These are phyloP conservation scores for Cottus gobio DNA, from an alignment of 2,113 vertebrate species.

Conservation along the genomic window DNA sequence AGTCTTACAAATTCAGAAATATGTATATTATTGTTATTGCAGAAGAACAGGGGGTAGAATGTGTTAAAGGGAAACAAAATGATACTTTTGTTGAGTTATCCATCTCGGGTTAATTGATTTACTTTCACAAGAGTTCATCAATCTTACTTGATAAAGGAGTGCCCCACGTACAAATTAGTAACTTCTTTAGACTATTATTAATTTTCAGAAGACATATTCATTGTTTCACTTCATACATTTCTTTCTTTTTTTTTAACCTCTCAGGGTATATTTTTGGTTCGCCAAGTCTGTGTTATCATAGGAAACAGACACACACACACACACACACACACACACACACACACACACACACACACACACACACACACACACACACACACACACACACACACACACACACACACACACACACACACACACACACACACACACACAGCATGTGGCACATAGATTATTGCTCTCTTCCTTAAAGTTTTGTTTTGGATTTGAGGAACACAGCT, in stretches of 20 bases:
- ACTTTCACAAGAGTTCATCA: not conserved
- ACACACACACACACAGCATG: not conserved
- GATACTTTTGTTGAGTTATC: not conserved
- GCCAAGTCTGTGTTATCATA: conserved; percentile 54
- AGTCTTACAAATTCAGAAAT: not conserved
- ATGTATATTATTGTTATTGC: not conserved
- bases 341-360: conserved; percentile 12
- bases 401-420: not conserved
- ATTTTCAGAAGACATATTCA: not conserved
- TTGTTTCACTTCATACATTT: not conserved
- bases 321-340: conserved; percentile 3
- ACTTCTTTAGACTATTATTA: not conserved
- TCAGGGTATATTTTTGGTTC: not conserved
- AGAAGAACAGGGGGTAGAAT: not conserved
- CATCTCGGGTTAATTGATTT: not conserved
- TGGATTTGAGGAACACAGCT: conserved; percentile 32
- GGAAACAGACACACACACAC: conserved; percentile 48
- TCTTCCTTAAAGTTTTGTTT: not conserved
- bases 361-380: not conserved
- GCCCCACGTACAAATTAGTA: not conserved
- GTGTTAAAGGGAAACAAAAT: not conserved
- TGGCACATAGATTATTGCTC: not conserved
- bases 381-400: not conserved
- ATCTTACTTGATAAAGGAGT: not conserved
- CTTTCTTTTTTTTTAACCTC: not conserved